Conservation (phyloP, 1,140 invertebrate genomes). For the Aphelenchoides besseyi region DNA sequence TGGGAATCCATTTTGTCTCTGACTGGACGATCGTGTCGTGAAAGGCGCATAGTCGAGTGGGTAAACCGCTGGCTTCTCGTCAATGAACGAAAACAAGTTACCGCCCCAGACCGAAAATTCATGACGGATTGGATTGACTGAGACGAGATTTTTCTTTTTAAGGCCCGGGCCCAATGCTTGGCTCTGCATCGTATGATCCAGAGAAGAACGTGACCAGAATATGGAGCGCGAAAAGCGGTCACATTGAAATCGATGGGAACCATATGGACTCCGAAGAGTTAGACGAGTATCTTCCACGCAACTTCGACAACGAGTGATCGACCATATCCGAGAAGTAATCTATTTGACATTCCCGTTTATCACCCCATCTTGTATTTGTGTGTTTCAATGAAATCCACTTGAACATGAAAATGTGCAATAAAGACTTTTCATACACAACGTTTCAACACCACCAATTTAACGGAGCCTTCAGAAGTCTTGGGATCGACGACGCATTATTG, state of each 20-base stretch:
- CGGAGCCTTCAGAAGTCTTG: too few relatives aligned
- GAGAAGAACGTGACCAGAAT: conserved; percentile 14
- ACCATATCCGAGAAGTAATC: too few relatives aligned
- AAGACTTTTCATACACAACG: too few relatives aligned
- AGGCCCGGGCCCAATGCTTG: conserved; percentile 5
- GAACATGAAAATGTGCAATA: too few relatives aligned
- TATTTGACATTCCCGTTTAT: too few relatives aligned
- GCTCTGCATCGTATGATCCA: not conserved
- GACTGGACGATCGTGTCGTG: too few relatives aligned
- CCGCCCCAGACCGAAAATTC: not conserved
- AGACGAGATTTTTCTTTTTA: conserved; percentile 12
- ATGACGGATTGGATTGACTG: conserved; percentile 13
- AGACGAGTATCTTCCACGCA: not conserved
- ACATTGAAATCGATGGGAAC: not conserved
- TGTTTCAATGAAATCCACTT: too few relatives aligned
- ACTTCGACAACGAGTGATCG: not conserved
- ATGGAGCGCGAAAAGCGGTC: not conserved
- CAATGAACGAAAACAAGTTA: not conserved
- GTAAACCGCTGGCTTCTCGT: not conserved
- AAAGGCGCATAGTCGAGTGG: not conserved
- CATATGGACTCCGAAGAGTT: conserved; percentile 14
- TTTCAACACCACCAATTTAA: too few relatives aligned
- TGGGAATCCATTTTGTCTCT: too few relatives aligned
- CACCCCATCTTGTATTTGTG: too few relatives aligned
- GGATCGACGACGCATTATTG: not conserved